These are phyloP conservation scores for Sporophila hypoxantha DNA, from an alignment of 2,113 vertebrate genomes.

Conservation along the genomic window DNA sequence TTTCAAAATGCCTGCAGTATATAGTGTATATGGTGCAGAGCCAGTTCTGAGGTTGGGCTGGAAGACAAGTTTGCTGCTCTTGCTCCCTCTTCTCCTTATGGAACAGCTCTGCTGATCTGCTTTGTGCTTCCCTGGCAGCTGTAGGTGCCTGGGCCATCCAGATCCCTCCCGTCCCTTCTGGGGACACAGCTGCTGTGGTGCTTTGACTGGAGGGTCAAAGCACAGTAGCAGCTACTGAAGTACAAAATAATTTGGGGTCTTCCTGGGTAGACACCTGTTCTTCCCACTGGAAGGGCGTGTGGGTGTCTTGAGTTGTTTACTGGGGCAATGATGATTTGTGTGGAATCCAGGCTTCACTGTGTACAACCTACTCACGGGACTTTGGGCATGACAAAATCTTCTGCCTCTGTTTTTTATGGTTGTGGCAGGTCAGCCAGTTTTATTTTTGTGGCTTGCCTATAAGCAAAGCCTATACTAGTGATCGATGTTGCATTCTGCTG, in stretches of 20 bases:
- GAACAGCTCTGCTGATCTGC: not conserved
- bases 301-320: not conserved
- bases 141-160: too few species aligned
- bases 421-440: not conserved
- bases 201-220: not conserved
- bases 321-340: not conserved
- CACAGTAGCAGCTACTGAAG: not conserved
- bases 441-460: not conserved
- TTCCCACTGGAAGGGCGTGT: not conserved
- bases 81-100: not conserved
- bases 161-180: accelerated
- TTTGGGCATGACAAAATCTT: not conserved
- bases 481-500: not conserved
- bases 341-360: not conserved
- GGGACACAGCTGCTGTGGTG: not conserved
- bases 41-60: not conserved
- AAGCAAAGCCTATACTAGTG: not conserved
- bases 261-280: not conserved
- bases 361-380: not conserved
- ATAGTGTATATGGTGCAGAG: not conserved
- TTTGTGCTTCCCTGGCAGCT: accelerated
- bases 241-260: accelerated
- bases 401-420: not conserved
- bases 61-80: not conserved
- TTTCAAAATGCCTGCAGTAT: not conserved